Percentiles rank a stretch among this genome's conserved stretches.
Evolutionary conservation across 2,797 vertebrate genomes (phyloP).

Genomic region (Peromyscus nudipes): DNA sequence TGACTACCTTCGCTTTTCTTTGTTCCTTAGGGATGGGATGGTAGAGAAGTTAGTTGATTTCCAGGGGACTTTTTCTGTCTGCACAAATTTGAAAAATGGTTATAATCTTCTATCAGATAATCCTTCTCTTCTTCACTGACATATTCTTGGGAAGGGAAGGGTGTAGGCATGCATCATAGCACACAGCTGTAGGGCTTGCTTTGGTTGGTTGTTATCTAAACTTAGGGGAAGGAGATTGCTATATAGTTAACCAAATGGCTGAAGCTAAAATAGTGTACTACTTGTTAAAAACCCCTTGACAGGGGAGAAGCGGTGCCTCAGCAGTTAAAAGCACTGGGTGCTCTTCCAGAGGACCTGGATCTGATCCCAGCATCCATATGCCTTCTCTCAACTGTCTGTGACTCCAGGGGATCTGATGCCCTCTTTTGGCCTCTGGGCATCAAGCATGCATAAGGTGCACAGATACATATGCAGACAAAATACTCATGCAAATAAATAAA

Average conservation of each 20-base stretch:
- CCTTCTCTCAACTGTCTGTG: not conserved
- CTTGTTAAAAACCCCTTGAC: not conserved
- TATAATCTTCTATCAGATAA: constrained; percentile 3
- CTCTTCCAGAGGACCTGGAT: not conserved
- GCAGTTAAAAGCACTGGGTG: not conserved
- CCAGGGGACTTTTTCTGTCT: not conserved
- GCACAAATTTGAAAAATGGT: not conserved
- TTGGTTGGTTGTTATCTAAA: not conserved
- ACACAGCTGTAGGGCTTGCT: not conserved
- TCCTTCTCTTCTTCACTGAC: not conserved
- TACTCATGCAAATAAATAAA: not conserved
- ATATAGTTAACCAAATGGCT: not conserved
- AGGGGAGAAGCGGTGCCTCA: too few relatives aligned
- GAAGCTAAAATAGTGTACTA: not conserved
- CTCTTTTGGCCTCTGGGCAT: too few relatives aligned
- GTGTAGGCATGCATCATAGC: not conserved
- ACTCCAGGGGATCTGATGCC: not conserved
- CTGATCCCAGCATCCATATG: not conserved
- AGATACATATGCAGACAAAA: not conserved
- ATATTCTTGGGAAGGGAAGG: not conserved
- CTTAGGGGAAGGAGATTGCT: not conserved
- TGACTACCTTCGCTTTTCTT: not conserved
- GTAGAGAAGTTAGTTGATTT: constrained; percentile 24
- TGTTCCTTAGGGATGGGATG: not conserved
- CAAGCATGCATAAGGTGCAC: not conserved